A percentile compares a stretch with the other conserved stretches of the same genome.
Conservation (phyloP, 2,888 invertebrate species). For the Macaria notata region DNA sequence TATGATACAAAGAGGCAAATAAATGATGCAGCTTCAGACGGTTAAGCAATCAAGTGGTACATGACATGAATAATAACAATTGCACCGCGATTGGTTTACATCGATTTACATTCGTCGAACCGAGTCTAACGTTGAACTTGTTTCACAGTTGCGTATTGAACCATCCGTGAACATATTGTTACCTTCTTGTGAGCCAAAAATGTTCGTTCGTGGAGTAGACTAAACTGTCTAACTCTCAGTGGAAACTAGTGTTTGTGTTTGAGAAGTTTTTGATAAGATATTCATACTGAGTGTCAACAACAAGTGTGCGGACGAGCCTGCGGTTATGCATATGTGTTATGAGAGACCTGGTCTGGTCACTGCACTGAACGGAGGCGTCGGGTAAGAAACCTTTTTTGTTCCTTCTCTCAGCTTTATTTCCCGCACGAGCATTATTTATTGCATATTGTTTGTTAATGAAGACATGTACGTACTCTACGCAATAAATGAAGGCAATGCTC, state of each 20-base stretch:
- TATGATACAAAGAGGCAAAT: conserved; percentile 2
- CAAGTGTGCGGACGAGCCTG: conserved; percentile 54
- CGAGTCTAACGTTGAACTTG: conserved; percentile 50
- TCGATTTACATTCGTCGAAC: conserved; percentile 39
- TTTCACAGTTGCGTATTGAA: conserved; percentile 45
- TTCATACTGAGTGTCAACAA: conserved; percentile 46
- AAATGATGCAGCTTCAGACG: conserved; percentile 29
- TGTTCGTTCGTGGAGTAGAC: conserved; percentile 75
- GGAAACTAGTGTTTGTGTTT: conserved; percentile 37
- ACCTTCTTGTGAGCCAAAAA: conserved; percentile 52
- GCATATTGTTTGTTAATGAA: conserved; percentile 26
- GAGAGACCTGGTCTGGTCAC: conserved; percentile 73
- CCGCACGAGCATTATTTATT: conserved; percentile 18
- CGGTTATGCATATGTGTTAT: conserved; percentile 80
- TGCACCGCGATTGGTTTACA: conserved; percentile 30
- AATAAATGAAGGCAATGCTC: conserved; percentile 10
- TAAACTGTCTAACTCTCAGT: conserved; percentile 42
- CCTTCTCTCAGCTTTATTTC: conserved; percentile 10
- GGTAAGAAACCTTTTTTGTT: conserved; percentile 53
- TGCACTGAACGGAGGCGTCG: conserved; percentile 73
- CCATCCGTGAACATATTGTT: conserved; percentile 40
- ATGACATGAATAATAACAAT: conserved; percentile 41
- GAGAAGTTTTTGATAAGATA: conserved; percentile 23
- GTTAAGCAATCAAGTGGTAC: conserved; percentile 47
- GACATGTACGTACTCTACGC: conserved; percentile 13